Evolutionary conservation across 2,888 invertebrate genomes (phyloP).

Genomic region (Dromius quadrimaculatus): DNA sequence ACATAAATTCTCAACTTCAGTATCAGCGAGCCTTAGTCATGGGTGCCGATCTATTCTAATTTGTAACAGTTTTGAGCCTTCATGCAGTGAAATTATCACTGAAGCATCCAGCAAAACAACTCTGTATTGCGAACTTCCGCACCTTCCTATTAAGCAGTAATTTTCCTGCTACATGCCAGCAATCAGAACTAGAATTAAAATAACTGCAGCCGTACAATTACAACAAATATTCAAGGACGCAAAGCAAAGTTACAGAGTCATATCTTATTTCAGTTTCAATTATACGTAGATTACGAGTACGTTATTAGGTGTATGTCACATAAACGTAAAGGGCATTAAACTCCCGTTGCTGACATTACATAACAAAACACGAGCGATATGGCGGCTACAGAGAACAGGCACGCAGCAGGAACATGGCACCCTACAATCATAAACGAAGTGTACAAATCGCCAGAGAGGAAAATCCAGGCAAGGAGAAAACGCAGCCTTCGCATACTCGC

Average conservation of each 20-base stretch:
- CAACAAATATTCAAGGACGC: not conserved
- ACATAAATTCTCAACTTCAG: no score
- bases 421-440: constrained; percentile 31
- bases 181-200: not conserved
- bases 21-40: no score
- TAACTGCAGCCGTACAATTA: constrained; percentile 20
- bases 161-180: constrained; percentile 5
- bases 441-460: constrained; percentile 16
- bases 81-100: no score
- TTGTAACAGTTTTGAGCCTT: no score
- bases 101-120: no score
- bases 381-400: not conserved
- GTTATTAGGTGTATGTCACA: constrained; percentile 14
- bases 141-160: no score
- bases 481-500: not conserved
- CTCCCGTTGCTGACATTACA: constrained; percentile 22
- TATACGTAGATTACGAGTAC: constrained; percentile 29
- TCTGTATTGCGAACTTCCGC: no score
- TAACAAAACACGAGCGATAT: constrained; percentile 27
- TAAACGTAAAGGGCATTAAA: constrained; percentile 22
- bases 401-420: constrained; percentile 24
- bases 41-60: no score
- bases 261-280: constrained; percentile 37
- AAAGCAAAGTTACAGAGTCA: constrained; percentile 4
- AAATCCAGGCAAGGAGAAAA: not conserved